Evolutionary conservation across 2,888 invertebrate genomes (phyloP), one percentile per base, ranked within the genome.

Genomic region (Chrysolina americana): DNA sequence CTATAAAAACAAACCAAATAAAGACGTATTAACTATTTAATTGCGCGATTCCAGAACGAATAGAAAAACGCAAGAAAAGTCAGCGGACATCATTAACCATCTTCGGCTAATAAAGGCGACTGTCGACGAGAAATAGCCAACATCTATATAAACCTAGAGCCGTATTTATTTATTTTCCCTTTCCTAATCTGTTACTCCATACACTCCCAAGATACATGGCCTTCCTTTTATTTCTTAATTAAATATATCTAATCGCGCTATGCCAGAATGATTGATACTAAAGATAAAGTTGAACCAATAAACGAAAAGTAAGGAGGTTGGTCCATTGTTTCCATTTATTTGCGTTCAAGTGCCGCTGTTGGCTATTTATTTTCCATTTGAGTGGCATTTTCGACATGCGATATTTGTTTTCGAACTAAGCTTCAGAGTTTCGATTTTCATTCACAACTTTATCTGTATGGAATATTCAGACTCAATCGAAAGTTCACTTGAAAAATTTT

Each of bases 171-270:
- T 84, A 84, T 84, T 83, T 81, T 82, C 81, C 80, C 79, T 81
- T 80, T 77, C 81, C 80, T 83, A 82, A 69, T 75, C 70, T 83
- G 79, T 79, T 73, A 76, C 78, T 74, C 78, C 74, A 75, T 73
- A 66, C 44, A 68, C 68, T 78, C 71, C 75, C 76, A 77, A 81
- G 82, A 81, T 80, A 81, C 81, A 82, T 83, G 81, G 82, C 79
- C 78, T 80, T 79, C 81, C 82, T 80, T 82, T 84, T 81, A 79
- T 81, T 80, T 82, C 83, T 84, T 84, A 84, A 84, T 84, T 84
- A 84, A 84, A 84, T 81, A 78, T 77, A 78, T 78, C 76, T 78
- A 78, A 78, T 78, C 75, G 78, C 47, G 70, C 73, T 66, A 75
- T 71, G 76, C 76, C 78, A 78, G 74, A 76, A 78, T 78, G 78